Evolutionary conservation across 2,888 invertebrate species (phyloP), one percentile per base, ranked within the genome.

Genomic region (Plagodis pulveraria): DNA sequence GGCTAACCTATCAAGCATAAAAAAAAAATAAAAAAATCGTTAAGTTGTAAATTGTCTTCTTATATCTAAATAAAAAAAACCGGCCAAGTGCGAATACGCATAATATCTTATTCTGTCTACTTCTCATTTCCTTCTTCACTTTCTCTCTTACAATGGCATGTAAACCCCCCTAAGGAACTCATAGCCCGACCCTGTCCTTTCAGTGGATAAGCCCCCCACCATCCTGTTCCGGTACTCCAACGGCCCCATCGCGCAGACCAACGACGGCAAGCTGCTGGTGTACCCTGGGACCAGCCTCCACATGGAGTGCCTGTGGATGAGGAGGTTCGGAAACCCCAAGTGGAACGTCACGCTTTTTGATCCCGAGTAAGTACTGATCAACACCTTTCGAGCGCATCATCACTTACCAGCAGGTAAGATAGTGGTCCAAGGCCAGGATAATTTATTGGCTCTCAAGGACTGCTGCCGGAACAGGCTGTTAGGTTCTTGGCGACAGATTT

Each of bases 221-320:
- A 96, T 97, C 66, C 87, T 97, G 49, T 97, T 97, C 83, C 93
- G 97, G 0, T 96, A 97, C 79, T 95, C 96, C 60, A 93, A 95
- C 43, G 97, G 97, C 0, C 97, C 97, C 0, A 97, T 97, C 55
- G 97, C 97, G 0, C 97, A 97, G 85, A 96, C 96, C 47, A 97
- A 96, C 70, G 97, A 97, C 73, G 97, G 97, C 0, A 96, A 96
- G 69, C 91, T 97, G 49, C 95, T 97, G 58, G 96, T 97, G 0
- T 97, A 97, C 84, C 97, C 97, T 0, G 97, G 97, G 0, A 96
- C 97, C 0, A 95, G 96, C 11, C 89, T 97, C 38, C 97, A 97
- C 77, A 96, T 97, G 96, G 97, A 97, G 82, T 97, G 97, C 71
- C 92, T 97, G 8, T 97, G 97, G 97, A 96, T 97, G 90, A 90